phyloP scores from a whole-genome alignment of 2,888 invertebrate genomes.

The Ophion ellenae region DNA sequence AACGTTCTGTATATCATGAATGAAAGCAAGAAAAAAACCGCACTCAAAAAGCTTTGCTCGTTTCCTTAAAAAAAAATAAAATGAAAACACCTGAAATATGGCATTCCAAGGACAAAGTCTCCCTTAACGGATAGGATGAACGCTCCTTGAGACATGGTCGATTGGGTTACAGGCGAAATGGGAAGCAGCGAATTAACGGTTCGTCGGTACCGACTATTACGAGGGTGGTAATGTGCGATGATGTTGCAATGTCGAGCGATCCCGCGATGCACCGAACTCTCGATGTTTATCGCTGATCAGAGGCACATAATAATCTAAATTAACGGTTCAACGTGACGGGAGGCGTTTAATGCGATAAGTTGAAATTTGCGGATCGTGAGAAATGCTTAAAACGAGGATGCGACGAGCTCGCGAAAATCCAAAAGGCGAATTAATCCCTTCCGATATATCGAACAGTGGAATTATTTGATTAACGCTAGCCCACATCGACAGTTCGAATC shows the following conservation, averaged over 20 bases:
- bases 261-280: not conserved
- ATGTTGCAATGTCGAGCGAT: slow-evolving; percentile 4
- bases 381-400: not conserved
- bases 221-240: not conserved
- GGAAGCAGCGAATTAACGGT: slow-evolving; percentile 4
- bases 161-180: not conserved
- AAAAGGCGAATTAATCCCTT: slow-evolving; percentile 15
- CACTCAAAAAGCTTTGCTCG: too few relatives aligned
- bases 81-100: too few relatives aligned
- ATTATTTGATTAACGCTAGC: not conserved
- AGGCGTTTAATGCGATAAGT: not conserved
- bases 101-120: too few relatives aligned
- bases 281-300: slow-evolving; percentile 5
- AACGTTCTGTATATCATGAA: too few relatives aligned
- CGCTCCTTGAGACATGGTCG: not conserved
- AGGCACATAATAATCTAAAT: slow-evolving; percentile 13
- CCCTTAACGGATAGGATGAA: not conserved
- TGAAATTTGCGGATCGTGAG: not conserved
- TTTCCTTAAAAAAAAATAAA: too few relatives aligned
- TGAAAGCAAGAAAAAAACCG: too few relatives aligned
- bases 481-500: not conserved
- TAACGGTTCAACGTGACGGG: slow-evolving; percentile 11
- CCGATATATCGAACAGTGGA: not conserved
- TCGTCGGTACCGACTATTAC: not conserved
- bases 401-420: not conserved